A percentile compares a stretch with the other conserved stretches of the same genome.
phyloP scores from a whole-genome alignment of 2,888 invertebrate species.

The Drosophila koepferae region DNA sequence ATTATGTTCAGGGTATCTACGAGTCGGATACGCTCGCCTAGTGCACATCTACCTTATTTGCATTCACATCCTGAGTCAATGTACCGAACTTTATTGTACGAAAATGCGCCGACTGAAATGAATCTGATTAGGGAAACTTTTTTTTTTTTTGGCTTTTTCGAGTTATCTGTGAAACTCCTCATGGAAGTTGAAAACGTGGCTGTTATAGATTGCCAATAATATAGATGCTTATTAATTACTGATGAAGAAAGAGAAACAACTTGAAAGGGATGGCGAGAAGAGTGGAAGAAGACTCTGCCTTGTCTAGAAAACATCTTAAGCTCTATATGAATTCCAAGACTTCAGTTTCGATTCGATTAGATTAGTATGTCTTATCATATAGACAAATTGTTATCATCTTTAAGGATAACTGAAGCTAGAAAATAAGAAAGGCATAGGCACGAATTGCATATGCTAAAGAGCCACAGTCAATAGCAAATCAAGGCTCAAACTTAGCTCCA shows the following conservation, averaged over 20 bases:
- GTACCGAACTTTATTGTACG: constrained; percentile 10
- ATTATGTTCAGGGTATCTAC: background rate
- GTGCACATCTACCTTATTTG: background rate
- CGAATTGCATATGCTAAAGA: background rate
- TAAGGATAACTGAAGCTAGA: background rate
- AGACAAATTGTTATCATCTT: background rate
- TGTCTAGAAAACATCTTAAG: no score
- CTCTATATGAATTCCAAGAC: no score
- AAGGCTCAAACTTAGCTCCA: background rate
- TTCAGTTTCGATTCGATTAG: no score
- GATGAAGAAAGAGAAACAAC: background rate
- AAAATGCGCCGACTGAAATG: constrained; percentile 25
- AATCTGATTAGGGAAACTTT: background rate
- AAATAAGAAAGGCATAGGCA: background rate
- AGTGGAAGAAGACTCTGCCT: no score
- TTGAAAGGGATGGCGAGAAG: no score
- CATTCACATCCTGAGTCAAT: constrained; percentile 33
- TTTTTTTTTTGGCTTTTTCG: background rate
- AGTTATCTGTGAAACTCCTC: background rate
- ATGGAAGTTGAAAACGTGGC: background rate
- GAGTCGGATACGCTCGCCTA: background rate
- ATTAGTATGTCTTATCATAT: background rate
- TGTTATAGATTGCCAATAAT: background rate
- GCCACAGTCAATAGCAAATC: background rate
- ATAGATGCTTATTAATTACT: background rate